phyloP scores from a whole-genome alignment of 2,888 invertebrate species.

The Phlogophora meticulosa region DNA sequence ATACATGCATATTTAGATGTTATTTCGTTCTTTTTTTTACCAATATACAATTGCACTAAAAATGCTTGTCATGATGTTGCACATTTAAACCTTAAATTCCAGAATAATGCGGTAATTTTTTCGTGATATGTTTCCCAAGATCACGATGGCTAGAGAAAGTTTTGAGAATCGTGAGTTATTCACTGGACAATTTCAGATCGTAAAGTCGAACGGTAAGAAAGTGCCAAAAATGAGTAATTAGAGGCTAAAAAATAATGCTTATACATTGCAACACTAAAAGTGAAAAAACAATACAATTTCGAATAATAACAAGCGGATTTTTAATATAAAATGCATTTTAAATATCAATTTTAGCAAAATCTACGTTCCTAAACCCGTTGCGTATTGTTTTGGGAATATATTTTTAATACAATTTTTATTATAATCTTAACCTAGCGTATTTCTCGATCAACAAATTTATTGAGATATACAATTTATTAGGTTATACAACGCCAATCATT shows the following conservation, averaged over 20 bases:
- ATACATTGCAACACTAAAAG: conserved; percentile 43
- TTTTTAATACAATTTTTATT: conserved; percentile 61
- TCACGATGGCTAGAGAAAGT: conserved; percentile 29
- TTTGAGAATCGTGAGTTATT: conserved; percentile 30
- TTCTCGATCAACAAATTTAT: conserved; percentile 68
- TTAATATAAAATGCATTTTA: conserved; percentile 68
- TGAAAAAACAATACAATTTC: conserved; percentile 47
- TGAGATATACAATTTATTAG: conserved; percentile 67
- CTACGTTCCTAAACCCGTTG: conserved; percentile 66
- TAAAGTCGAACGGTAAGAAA: conserved; percentile 32
- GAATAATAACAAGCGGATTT: conserved; percentile 60
- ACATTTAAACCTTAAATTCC: neutral
- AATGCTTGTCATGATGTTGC: neutral
- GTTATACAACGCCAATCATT: conserved; percentile 67
- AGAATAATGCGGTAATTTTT: neutral
- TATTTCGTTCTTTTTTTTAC: conserved; percentile 1
- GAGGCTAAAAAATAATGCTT: conserved; percentile 19
- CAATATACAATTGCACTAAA: neutral
- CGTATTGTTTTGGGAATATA: conserved; percentile 48
- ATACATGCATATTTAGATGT: conserved; percentile 16
- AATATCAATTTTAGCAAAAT: conserved; percentile 72
- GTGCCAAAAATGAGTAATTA: conserved; percentile 48
- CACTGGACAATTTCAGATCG: conserved; percentile 21
- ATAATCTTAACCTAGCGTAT: conserved; percentile 66
- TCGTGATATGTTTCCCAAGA: conserved; percentile 14